A percentile compares a stretch with the other conserved stretches of the same genome.
These are phyloP conservation scores for Clarias platycephalus DNA, from an alignment of 2,797 vertebrate species.

Conservation along the genomic window DNA sequence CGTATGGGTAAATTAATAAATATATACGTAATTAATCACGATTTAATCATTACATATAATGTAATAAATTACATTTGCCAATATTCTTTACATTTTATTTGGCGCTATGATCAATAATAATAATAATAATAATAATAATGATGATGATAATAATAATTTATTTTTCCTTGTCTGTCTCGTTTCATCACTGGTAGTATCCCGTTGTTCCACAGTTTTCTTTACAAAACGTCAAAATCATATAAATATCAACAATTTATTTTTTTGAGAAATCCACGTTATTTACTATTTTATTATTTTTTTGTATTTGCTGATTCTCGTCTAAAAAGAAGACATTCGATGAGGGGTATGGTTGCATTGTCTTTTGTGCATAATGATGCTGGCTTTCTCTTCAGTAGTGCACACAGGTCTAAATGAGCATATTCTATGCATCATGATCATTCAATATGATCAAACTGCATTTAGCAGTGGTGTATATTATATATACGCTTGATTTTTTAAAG, in stretches of 20 bases:
- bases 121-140: background rate
- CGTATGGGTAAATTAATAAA: background rate
- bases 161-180: background rate
- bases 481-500: background rate
- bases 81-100: background rate
- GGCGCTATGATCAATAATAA: background rate
- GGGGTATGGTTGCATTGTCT: background rate
- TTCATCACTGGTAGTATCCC: background rate
- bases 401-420: background rate
- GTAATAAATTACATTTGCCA: too few relatives aligned
- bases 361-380: background rate
- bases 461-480: background rate
- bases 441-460: background rate
- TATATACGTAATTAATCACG: background rate
- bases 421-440: background rate
- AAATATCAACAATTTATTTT: background rate
- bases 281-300: background rate
- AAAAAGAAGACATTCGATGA: background rate
- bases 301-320: background rate
- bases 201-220: constrained; percentile 5
- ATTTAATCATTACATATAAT: background rate
- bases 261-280: background rate
- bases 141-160: background rate
- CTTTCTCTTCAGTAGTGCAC: background rate
- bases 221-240: background rate